A percentile compares a stretch with the other conserved stretches of the same genome.
Conservation (phyloP, 1,140 invertebrate genomes). For the Grapholita molesta region DNA sequence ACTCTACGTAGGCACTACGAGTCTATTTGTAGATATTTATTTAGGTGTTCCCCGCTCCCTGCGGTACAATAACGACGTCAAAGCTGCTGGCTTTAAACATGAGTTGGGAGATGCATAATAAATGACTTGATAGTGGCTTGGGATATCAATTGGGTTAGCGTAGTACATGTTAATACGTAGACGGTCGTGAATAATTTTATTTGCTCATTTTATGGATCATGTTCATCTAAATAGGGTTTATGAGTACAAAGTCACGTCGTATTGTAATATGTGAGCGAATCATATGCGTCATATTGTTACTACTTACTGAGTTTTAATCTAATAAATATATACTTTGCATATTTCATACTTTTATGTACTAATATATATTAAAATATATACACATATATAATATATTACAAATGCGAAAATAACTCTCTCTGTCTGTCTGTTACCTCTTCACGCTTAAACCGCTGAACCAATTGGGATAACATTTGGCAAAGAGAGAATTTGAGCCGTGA, state of each 20-base stretch:
- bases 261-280: not conserved
- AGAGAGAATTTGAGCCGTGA: not conserved
- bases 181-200: constrained; percentile 8
- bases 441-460: too few species aligned
- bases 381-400: too few species aligned
- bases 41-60: constrained; percentile 26
- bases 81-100: constrained; percentile 22
- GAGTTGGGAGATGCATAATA: constrained; percentile 35
- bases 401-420: too few species aligned
- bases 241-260: not conserved
- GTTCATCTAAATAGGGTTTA: not conserved
- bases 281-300: too few species aligned
- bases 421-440: too few species aligned
- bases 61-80: constrained; percentile 25
- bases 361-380: too few species aligned
- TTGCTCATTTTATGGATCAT: not conserved
- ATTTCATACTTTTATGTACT: too few species aligned
- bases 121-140: constrained; percentile 25
- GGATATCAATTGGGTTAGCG: constrained; percentile 27
- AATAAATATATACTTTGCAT: too few species aligned
- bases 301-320: too few species aligned
- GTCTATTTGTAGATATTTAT: constrained; percentile 42
- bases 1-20: constrained; percentile 31
- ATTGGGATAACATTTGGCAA: not conserved
- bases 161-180: not conserved